Percentiles rank a stretch among this genome's conserved stretches.
Evolutionary conservation across 2,113 vertebrate genomes (phyloP).

Genomic region (Eulemur rufifrons): DNA sequence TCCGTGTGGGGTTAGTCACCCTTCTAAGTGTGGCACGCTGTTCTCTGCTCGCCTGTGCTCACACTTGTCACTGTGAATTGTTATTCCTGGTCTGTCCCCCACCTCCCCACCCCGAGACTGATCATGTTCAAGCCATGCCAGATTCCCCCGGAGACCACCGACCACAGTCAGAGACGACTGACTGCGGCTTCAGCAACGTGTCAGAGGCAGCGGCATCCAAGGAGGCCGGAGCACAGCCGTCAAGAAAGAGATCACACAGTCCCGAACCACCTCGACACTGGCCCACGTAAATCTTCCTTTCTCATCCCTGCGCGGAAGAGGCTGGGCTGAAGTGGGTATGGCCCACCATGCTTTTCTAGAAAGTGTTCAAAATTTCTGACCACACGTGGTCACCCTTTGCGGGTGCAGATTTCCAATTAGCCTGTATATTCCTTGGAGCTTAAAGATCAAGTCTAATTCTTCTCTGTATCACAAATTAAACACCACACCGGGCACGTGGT

Average conservation of each 20-base stretch:
- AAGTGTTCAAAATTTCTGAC: background rate
- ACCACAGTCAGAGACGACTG: background rate
- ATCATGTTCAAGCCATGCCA: background rate
- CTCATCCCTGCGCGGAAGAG: background rate
- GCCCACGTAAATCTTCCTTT: background rate
- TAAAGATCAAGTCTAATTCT: background rate
- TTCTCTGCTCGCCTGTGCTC: background rate
- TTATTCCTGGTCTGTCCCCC: background rate
- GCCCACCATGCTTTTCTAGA: background rate
- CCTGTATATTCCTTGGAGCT: background rate
- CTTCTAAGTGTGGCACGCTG: rapidly evolving
- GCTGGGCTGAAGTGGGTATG: no score
- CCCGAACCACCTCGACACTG: background rate
- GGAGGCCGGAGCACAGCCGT: background rate
- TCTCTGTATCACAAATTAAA: background rate
- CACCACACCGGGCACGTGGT: background rate
- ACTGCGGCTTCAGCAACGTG: background rate
- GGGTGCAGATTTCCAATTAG: background rate
- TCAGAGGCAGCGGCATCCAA: background rate
- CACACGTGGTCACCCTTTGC: background rate
- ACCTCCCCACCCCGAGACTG: background rate
- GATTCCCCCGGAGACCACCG: background rate
- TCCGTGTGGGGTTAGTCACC: rapidly evolving
- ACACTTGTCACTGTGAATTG: no score
- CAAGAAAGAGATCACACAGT: no score